phyloP scores from a whole-genome alignment of 2,113 vertebrate genomes.

The Trematocara stigmaticum region DNA sequence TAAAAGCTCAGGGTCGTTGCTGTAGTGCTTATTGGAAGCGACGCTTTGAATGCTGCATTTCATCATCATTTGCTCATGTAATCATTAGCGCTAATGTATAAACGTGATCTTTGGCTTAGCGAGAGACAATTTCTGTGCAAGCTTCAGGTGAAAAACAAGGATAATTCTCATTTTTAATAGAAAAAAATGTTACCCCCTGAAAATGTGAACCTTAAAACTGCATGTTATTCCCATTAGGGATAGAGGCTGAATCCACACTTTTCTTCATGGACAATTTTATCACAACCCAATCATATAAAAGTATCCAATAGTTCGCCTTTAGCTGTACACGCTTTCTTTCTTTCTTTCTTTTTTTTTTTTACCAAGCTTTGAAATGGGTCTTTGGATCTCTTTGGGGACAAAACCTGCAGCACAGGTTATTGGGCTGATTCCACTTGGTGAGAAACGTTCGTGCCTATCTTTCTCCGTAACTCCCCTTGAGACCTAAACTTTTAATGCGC shows the following conservation, averaged over 20 bases:
- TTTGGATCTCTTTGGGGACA: not conserved
- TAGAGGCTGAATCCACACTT: not conserved
- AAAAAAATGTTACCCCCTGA: not conserved
- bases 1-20: not conserved
- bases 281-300: not conserved
- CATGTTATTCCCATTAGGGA: not conserved
- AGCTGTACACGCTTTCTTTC: not conserved
- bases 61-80: not conserved
- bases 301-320: not conserved
- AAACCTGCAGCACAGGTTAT: not conserved
- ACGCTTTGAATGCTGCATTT: not conserved
- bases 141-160: not conserved
- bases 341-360: not conserved
- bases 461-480: not conserved
- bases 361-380: not conserved
- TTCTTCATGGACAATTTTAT: not conserved
- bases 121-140: not conserved
- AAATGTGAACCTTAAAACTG: not conserved
- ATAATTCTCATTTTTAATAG: not conserved
- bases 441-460: constrained; percentile 4
- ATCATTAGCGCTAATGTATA: not conserved
- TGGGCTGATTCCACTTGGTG: not conserved
- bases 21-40: not conserved
- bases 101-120: not conserved
- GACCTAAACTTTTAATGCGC: not conserved